Base-by-base conservation (phyloP, 37 sponge, comb jelly and placozoan genomes). In the Mnemiopsis leidyi region DNA sequence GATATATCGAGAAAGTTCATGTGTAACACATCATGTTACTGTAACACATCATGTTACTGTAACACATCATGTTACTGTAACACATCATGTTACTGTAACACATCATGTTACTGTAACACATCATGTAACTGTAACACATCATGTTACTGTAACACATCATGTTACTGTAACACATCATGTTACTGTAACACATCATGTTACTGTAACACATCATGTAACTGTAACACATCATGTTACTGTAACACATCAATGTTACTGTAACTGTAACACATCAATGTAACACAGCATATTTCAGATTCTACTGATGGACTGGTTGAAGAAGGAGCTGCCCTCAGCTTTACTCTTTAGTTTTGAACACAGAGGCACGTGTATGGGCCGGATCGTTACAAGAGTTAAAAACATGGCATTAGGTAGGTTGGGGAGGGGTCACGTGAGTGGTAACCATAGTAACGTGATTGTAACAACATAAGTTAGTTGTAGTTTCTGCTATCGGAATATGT, bases 271-370 rank as follows among this genome's bases (percentile, higher is more conserved):
- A 13, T 5, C 30, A 71, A 5, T 48, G 61, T 48, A 48, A 48
- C 61, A 18, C 61, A 48, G 5, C 13, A 48, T 18, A 48, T 71
- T 71, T 29, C 37, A 79, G 82, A 35, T 79, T 13, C 21, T 79
- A 23, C 21, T 79, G 29, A 13, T 28, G 21, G 82, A 79, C 3
- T 79, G 82, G 82, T 31, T 79, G 36, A 35, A 79, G 82, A 79
- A 23, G 32, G 82, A 79, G 36, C 3, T 79, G 20, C 36, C 36
- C 36, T 29, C 31, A 29, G 36, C 82, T 16, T 33, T 32, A 9
- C 23, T 79, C 20, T 79, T 79, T 36, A 35, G 37, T 29, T 79
- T 79, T 23, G 82, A 79, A 29, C 82, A 79, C 82, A 32, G 82
- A 21, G 82, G 36, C 7, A 32, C 7, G 0, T 79, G 82, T 32